A percentile compares a stretch with the other conserved stretches of the same genome.
phyloP scores from a whole-genome alignment of 2,113 vertebrate genomes.

The Motacilla tschutschensis region DNA sequence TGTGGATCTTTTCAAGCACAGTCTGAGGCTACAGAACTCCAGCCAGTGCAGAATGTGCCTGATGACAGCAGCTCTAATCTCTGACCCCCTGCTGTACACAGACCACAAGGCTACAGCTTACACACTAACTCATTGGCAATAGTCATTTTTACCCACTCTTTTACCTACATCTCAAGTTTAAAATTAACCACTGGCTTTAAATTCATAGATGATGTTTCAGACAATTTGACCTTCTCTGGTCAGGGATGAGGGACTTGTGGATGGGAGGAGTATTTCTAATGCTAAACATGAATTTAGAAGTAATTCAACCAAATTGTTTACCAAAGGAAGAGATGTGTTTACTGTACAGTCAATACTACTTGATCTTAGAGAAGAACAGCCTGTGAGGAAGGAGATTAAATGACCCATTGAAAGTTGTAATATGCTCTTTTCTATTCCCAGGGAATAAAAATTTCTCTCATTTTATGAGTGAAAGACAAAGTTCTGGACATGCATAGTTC shows the following conservation, averaged over 20 bases:
- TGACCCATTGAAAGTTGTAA: conserved; percentile 10
- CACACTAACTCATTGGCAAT: background rate
- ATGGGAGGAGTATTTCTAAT: background rate
- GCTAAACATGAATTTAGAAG: background rate
- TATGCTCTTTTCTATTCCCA: background rate
- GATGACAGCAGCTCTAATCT: background rate
- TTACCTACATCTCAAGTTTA: background rate
- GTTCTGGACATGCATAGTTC: background rate
- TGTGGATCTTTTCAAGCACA: background rate
- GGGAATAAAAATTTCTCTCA: background rate
- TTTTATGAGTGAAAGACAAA: background rate
- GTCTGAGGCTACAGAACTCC: background rate
- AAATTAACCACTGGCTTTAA: background rate
- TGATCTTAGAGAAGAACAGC: conserved; percentile 14
- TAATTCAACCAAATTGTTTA: conserved; percentile 21
- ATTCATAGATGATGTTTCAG: background rate
- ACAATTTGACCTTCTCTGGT: background rate
- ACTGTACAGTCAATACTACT: conserved; percentile 22
- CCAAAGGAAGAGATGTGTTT: background rate
- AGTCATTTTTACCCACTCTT: background rate
- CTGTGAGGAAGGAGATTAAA: conserved; percentile 5
- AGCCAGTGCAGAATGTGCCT: background rate
- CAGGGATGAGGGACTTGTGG: background rate
- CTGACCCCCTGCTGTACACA: background rate
- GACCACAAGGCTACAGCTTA: background rate